A percentile compares a stretch with the other conserved stretches of the same genome.
These are phyloP conservation scores for Callorhinus ursinus DNA, from an alignment of 2,113 vertebrate genomes.

Conservation along the genomic window DNA sequence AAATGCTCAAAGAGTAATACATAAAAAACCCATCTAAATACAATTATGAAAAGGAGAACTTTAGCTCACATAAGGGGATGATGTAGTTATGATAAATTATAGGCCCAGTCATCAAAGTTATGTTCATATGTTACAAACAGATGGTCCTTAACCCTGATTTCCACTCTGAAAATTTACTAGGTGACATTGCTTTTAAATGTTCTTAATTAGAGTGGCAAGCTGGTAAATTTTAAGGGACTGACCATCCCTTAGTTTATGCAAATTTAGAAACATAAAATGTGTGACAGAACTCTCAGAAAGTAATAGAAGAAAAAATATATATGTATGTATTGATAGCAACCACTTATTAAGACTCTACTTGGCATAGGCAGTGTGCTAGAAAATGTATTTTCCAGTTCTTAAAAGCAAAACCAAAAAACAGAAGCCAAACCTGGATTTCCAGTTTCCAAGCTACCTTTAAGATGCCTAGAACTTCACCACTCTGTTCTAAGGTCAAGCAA, in stretches of 20 bases:
- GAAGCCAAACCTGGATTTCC: not conserved
- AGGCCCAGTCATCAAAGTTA: not conserved
- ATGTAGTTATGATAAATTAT: not conserved
- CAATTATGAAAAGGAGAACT: not conserved
- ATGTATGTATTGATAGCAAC: not conserved
- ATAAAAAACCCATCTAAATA: not conserved
- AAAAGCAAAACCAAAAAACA: not conserved
- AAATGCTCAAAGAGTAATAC: not conserved
- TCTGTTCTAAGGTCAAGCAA: not conserved
- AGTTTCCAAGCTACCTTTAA: not conserved
- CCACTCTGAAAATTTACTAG: not conserved
- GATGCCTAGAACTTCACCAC: not conserved
- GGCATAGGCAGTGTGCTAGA: not conserved
- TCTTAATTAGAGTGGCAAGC: not conserved
- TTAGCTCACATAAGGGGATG: not conserved
- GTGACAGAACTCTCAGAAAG: not conserved
- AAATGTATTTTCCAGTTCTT: not conserved
- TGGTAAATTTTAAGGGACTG: not conserved
- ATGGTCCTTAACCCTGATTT: not conserved
- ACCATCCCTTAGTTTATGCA: not conserved
- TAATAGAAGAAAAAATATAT: not conserved
- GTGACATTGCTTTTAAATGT: not conserved
- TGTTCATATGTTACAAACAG: not conserved
- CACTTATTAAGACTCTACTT: not conserved
- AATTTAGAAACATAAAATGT: not conserved